Percentiles rank a stretch among this genome's conserved stretches.
phyloP scores from a whole-genome alignment of 2,113 vertebrate species.

The Hyaena hyaena region DNA sequence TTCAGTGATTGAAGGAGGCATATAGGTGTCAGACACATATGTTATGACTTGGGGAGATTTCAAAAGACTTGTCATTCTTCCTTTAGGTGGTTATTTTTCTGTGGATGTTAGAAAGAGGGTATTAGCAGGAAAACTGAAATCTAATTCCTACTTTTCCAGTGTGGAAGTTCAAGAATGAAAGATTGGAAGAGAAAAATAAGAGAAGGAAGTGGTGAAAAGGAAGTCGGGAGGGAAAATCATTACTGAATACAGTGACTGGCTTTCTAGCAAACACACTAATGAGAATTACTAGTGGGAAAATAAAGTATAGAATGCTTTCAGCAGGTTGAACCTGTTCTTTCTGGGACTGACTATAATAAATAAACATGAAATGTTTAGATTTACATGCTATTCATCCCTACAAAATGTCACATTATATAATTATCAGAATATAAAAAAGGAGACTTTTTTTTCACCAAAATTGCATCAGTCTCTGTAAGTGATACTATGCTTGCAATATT shows the following conservation, averaged over 20 bases:
- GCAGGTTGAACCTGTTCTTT: background rate
- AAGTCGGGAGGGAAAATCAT: background rate
- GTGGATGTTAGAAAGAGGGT: background rate
- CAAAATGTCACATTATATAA: background rate
- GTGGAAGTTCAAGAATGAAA: background rate
- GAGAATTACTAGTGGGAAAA: background rate
- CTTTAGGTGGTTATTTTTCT: background rate
- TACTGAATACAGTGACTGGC: background rate
- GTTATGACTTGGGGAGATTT: background rate
- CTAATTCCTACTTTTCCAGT: background rate
- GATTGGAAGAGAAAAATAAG: background rate
- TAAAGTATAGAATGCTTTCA: background rate
- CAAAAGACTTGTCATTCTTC: background rate
- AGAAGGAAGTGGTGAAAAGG: background rate
- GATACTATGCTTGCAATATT: background rate
- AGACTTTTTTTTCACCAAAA: background rate
- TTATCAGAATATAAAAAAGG: background rate
- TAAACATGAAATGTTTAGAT: background rate
- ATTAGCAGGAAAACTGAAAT: background rate
- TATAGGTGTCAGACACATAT: background rate
- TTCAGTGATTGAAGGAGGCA: background rate
- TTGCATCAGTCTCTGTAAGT: background rate
- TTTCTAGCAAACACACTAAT: background rate
- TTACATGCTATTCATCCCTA: background rate
- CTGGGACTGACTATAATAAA: background rate